Percentiles rank a stretch among this genome's conserved stretches.
Conservation (phyloP, 2,888 invertebrate species). For the Hydrotaea diabolus region DNA sequence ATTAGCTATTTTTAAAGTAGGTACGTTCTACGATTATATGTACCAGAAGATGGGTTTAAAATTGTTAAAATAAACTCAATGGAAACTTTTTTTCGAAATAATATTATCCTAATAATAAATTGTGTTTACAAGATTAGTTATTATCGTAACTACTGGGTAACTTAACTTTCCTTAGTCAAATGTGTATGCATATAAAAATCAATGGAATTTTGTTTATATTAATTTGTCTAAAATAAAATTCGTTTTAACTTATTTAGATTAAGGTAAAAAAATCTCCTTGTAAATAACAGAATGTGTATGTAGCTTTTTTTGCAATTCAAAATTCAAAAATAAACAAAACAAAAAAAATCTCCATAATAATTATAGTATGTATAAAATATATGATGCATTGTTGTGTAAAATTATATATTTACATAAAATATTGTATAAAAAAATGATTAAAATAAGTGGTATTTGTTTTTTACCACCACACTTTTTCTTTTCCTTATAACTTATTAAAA, state of each 20-base stretch:
- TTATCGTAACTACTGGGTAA: too few relatives aligned
- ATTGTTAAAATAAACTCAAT: neutral
- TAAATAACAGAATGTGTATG: conserved; percentile 26
- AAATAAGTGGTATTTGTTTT: neutral
- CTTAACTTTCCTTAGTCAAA: too few relatives aligned
- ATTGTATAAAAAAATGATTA: conserved; percentile 27
- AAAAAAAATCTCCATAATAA: too few relatives aligned
- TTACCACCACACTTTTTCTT: neutral
- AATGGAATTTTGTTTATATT: conserved; percentile 20
- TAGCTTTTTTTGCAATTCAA: neutral
- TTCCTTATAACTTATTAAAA: neutral
- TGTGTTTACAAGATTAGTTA: neutral
- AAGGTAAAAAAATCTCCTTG: neutral
- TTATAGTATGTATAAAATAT: neutral
- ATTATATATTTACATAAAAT: conserved; percentile 41
- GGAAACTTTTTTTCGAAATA: neutral
- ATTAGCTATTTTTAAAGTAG: too few relatives aligned
- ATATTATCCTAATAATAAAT: neutral
- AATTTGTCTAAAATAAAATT: conserved; percentile 10
- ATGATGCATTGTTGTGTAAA: neutral
- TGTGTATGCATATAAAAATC: neutral
- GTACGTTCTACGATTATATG: neutral
- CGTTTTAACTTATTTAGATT: neutral
- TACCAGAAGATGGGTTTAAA: neutral
- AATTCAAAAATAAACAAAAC: neutral